Evolutionary conservation across 2,113 vertebrate species (phyloP), one percentile per base, ranked within the genome.

Genomic region (Poeciliopsis turrubarensis): DNA sequence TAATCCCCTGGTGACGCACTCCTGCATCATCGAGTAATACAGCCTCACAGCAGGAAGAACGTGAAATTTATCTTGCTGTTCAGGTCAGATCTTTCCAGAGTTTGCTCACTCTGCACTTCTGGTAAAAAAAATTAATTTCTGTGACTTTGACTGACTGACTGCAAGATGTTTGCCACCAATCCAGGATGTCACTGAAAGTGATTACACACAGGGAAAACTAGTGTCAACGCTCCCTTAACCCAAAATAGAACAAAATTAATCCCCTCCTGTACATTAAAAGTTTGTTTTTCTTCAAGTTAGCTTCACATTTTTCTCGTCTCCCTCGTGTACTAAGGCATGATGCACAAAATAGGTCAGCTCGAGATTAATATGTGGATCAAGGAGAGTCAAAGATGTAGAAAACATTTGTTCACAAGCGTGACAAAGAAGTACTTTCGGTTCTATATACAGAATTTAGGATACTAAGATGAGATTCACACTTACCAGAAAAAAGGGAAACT

Each of bases 321-420:
- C 68, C 78, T 57, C 39, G 34, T 76, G 73, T 81, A 60, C 3
- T 62, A 51, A 54, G 47, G 60, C 80, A 57, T 69, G 64, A 66
- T 29, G 63, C 77, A 82, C 32, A 47, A 84, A 86, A 84, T 83
- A 69, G 65, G 76, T 80, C 75, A 76, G 41, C 65, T 81, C 27
- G 67, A 65, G 62, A 90, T 79, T 74, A 79, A 80, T 81, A 78
- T 83, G 74, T 17, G 70, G 27, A 70, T 54, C 10, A 0, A 12
- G 54, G 8, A 67, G 27, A 64, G 44, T 68, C 27, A 54, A 34
- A 54, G 65, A 32, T 60, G 44, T 44, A 7, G 25, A 29, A 39
- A 68, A 15, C 27, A 3, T 34, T 68, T 73, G 47, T 70, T 41
- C 29, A 41, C 3, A 32, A 65, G 30, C 32, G 30, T 26, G 32